These are phyloP conservation scores for Austrofundulus limnaeus DNA, from an alignment of 2,113 vertebrate genomes.

Conservation along the genomic window DNA sequence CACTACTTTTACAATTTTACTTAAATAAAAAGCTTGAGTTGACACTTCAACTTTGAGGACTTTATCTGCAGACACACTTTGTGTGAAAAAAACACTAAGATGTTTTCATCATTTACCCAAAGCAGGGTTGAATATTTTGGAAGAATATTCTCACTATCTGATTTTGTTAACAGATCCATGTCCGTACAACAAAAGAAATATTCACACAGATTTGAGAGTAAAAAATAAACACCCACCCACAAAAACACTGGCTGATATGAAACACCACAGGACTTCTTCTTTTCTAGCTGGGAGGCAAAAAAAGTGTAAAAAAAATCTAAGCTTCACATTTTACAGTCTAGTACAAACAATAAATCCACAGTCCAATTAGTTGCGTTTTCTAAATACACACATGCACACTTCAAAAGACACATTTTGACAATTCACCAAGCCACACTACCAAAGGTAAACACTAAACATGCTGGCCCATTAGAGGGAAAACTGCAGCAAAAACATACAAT, in stretches of 20 bases:
- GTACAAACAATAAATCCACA: constrained; percentile 51
- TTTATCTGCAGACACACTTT: no score
- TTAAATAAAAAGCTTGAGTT: no score
- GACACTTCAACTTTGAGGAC: no score
- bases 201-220: not conserved
- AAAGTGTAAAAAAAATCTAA: constrained; percentile 17
- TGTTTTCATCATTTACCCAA: not conserved
- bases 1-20: no score
- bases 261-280: constrained; percentile 20
- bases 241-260: constrained; percentile 11
- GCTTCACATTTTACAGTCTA: constrained; percentile 32
- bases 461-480: constrained; percentile 49
- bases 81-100: not conserved
- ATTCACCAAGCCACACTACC: constrained; percentile 33
- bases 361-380: constrained; percentile 42
- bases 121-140: not conserved
- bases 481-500: constrained; percentile 51
- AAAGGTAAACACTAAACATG: constrained; percentile 69
- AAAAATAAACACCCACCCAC: not conserved
- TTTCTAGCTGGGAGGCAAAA: constrained; percentile 31
- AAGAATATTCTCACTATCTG: not conserved
- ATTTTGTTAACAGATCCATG: constrained; percentile 8
- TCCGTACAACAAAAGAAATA: not conserved
- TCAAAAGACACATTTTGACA: constrained; percentile 21
- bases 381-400: constrained; percentile 26